Conservation (phyloP, 2,113 vertebrate species). For the Misgurnus anguillicaudatus region DNA sequence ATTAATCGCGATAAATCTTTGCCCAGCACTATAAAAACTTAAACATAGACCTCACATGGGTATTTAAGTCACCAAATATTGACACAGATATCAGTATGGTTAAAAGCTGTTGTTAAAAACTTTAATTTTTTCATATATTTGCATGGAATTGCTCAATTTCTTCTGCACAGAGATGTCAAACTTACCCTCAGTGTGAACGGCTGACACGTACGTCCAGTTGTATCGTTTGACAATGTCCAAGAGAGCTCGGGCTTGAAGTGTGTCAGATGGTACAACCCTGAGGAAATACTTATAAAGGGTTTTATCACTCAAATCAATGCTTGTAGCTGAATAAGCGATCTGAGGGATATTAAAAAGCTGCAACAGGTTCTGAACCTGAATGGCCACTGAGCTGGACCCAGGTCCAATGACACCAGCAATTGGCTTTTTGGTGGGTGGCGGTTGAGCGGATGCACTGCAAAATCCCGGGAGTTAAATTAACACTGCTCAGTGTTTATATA, state of each 20-base stretch:
- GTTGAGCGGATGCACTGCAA: constrained; percentile 78
- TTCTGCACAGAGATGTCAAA: neutral
- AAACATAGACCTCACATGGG: too few species aligned
- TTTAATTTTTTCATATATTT: too few species aligned
- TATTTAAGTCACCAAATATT: too few species aligned
- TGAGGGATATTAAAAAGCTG: constrained; percentile 98
- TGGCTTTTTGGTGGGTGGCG: constrained; percentile 85
- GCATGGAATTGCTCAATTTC: too few species aligned
- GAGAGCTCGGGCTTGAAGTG: constrained; percentile 92
- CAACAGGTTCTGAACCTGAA: constrained; percentile 93
- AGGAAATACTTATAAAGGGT: constrained; percentile 90
- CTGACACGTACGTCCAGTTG: constrained; percentile 99
- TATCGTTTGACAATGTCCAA: constrained; percentile 97
- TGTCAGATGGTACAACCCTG: constrained; percentile 89
- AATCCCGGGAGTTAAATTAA: too few species aligned
- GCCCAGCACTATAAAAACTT: too few species aligned
- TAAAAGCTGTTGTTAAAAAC: too few species aligned
- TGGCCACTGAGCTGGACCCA: constrained; percentile 95
- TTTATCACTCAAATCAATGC: constrained; percentile 97
- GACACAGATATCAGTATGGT: too few species aligned
- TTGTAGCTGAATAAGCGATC: constrained; percentile 98
- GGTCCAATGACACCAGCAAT: constrained; percentile 98
- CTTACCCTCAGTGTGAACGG: constrained; percentile 98
- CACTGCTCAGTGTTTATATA: too few species aligned
- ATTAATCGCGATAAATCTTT: too few species aligned